Evolutionary conservation across 2,113 vertebrate genomes (phyloP), one percentile per base, ranked within the genome.

Genomic region (Damaliscus lunatus): DNA sequence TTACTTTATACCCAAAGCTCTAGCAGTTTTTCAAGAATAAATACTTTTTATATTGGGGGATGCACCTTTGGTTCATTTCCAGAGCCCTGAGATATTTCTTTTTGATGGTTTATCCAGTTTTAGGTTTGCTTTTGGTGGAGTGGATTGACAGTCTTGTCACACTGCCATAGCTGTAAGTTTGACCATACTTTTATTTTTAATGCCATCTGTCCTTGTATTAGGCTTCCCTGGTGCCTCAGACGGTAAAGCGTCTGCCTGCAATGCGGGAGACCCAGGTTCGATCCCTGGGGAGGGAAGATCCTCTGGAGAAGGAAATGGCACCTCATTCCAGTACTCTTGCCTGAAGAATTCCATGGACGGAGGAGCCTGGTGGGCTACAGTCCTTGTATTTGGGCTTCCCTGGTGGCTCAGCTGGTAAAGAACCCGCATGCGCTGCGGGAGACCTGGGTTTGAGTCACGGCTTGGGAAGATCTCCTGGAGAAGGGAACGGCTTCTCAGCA

Each of bases 21-120:
- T 48, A 88, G 67, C 59, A 85, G 15, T 36, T 90, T 90, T 84
- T 89, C 10, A 74, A 62, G n/a, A 91, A 82, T 94, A 88, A 94
- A 53, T 53, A 55, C 12, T 84, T 21, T 48, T 77, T 64, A 15
- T 81, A 43, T 82, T 46, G 10, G 46, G 29, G 77, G 29, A 10
- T n/a, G n/a, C 50, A 11, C 43, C 46, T 96, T 78, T 64, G 71
- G 33, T 64, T 88, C 48, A 48, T 62, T 92, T 83, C 60, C 88
- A 94, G 81, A 78, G 21, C 36, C 29, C 67, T 67, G 67, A 91
- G 15, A 46, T 90, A 3, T 57, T 89, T 71, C 13, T 57, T 80
- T 82, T 29, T 33, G 31, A 3, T 3, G 19, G 2, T 46, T 88
- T 67, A 21, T 67, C 74, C 33, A 88, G 55, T 91, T 82, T 84